Conservation (phyloP, 2,888 invertebrate species). For the Formica aserva region DNA sequence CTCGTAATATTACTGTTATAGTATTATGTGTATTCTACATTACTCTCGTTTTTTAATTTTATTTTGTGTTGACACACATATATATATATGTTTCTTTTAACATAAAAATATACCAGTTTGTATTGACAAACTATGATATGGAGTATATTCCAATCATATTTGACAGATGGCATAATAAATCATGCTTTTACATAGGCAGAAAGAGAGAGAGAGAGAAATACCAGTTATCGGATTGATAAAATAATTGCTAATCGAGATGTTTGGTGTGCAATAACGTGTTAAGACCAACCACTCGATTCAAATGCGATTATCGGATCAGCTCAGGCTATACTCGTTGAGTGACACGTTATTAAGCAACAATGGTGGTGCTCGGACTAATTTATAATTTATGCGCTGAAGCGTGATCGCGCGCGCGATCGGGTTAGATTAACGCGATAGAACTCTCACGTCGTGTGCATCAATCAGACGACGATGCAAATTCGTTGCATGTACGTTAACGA, state of each 20-base stretch:
- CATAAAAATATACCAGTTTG: background rate
- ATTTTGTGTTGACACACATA: background rate
- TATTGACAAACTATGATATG: background rate
- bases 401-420: conserved; percentile 45
- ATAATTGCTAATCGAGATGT: conserved; percentile 57
- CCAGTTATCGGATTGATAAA: conserved; percentile 29
- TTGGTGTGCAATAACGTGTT: conserved; percentile 47
- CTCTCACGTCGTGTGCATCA: conserved; percentile 48
- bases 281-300: conserved; percentile 54
- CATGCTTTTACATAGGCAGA: background rate
- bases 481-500: conserved; percentile 54
- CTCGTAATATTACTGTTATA: background rate
- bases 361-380: conserved; percentile 47
- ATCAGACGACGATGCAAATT: conserved; percentile 56
- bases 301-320: conserved; percentile 52
- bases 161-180: conserved; percentile 24
- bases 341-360: conserved; percentile 57
- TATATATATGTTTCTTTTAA: background rate
- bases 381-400: conserved; percentile 56
- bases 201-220: background rate
- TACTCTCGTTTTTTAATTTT: background rate
- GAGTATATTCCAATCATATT: background rate
- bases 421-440: conserved; percentile 56
- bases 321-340: conserved; percentile 50
- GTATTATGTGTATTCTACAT: background rate